Conservation (phyloP, 2,113 vertebrate species). For the Ibidorhyncha struthersii region DNA sequence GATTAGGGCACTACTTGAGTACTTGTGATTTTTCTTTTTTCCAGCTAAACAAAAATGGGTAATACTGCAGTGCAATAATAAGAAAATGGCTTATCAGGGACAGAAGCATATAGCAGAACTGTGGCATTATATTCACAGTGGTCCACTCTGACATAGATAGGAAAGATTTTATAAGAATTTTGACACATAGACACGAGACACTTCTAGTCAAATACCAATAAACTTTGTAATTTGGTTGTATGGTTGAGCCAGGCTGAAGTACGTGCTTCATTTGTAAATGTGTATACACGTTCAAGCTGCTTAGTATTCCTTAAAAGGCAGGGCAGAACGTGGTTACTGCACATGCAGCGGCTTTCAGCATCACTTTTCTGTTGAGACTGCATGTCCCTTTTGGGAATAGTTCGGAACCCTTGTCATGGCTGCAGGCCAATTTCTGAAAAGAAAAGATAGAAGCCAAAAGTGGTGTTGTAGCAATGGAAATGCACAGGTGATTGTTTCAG, state of each 20-base stretch:
- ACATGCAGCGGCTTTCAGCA: background rate
- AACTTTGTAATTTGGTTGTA: background rate
- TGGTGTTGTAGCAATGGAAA: background rate
- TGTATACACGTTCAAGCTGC: background rate
- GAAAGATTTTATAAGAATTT: background rate
- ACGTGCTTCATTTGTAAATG: background rate
- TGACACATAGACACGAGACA: background rate
- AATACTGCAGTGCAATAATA: background rate
- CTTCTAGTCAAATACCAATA: background rate
- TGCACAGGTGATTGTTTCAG: background rate
- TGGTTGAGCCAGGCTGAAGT: background rate
- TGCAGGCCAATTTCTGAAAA: background rate
- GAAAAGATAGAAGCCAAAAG: background rate
- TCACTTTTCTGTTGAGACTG: conserved; percentile 3
- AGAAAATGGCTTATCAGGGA: background rate
- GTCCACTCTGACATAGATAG: background rate
- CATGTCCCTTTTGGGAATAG: background rate
- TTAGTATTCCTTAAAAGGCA: background rate
- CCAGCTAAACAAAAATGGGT: background rate
- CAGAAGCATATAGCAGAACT: background rate
- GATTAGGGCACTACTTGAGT: background rate
- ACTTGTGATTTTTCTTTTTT: background rate
- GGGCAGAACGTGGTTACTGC: background rate
- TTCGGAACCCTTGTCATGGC: background rate
- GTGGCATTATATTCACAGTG: background rate